Conservation (phyloP, 2,113 vertebrate genomes). For the Ophiodon elongatus region DNA sequence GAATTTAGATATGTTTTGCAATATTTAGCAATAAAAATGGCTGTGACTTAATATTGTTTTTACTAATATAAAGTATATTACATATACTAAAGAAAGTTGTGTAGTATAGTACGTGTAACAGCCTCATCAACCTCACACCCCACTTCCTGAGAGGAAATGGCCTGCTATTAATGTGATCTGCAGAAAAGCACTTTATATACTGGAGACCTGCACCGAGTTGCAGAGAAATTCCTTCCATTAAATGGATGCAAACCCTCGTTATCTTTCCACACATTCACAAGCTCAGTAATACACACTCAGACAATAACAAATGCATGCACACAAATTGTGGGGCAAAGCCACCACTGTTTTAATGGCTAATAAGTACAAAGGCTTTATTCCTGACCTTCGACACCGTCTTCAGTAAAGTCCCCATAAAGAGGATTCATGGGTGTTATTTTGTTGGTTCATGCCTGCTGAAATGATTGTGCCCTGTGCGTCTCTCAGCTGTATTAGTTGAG, state of each 20-base stretch:
- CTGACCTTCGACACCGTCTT: slow-evolving; percentile 67
- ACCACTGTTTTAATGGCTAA: slow-evolving; percentile 70
- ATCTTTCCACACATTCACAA: slow-evolving; percentile 18
- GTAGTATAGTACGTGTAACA: slow-evolving; percentile 7
- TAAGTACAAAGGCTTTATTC: slow-evolving; percentile 67
- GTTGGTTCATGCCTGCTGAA: slow-evolving; percentile 64
- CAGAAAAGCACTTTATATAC: slow-evolving; percentile 27
- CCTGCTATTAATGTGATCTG: slow-evolving; percentile 21
- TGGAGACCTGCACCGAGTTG: background rate
- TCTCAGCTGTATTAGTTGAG: slow-evolving; percentile 74
- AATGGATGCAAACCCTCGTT: slow-evolving; percentile 29
- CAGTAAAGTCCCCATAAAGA: slow-evolving; percentile 71
- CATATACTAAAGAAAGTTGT: slow-evolving; percentile 1
- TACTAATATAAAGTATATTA: background rate
- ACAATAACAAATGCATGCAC: background rate
- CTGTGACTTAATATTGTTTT: background rate
- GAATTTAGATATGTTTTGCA: background rate
- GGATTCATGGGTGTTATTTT: slow-evolving; percentile 76
- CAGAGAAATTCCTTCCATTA: slow-evolving; percentile 24
- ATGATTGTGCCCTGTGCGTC: slow-evolving; percentile 61
- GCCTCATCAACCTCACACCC: slow-evolving; percentile 5
- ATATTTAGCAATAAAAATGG: background rate
- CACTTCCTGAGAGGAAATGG: slow-evolving; percentile 16
- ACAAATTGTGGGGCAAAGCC: slow-evolving; percentile 21
- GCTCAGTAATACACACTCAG: background rate